These are phyloP conservation scores for Didymodactylos carnosus DNA, from an alignment of 2,888 invertebrate genomes.

Conservation along the genomic window DNA sequence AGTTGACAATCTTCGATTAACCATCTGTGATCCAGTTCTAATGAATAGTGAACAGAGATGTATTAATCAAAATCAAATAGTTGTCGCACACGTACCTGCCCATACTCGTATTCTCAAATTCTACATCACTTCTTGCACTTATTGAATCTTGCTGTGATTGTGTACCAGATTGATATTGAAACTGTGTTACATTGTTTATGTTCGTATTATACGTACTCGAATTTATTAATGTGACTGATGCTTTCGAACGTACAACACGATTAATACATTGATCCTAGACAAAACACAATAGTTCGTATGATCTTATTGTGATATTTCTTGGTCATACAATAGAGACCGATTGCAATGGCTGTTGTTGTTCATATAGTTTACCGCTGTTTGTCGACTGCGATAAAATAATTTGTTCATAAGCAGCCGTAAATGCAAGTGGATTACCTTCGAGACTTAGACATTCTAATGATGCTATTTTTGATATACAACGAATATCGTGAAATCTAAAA, in stretches of 20 bases:
- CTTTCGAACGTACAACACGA: neutral
- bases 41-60: too few relatives aligned
- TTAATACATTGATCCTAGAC: neutral
- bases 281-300: too few relatives aligned
- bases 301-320: too few relatives aligned
- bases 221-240: too few relatives aligned
- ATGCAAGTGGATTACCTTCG: neutral
- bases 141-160: neutral
- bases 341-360: neutral
- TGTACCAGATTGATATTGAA: too few relatives aligned
- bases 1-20: neutral
- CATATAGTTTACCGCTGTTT: neutral
- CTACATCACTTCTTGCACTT: neutral
- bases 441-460: neutral
- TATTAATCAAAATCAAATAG: too few relatives aligned
- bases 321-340: neutral
- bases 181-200: too few relatives aligned
- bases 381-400: neutral
- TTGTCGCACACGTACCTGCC: neutral
- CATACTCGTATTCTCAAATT: neutral
- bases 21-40: neutral
- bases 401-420: neutral
- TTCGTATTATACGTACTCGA: too few relatives aligned
- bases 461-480: neutral
- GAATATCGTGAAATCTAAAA: neutral